Evolutionary conservation across 1,140 invertebrate genomes (phyloP).

Genomic region (Philaenus spumarius): DNA sequence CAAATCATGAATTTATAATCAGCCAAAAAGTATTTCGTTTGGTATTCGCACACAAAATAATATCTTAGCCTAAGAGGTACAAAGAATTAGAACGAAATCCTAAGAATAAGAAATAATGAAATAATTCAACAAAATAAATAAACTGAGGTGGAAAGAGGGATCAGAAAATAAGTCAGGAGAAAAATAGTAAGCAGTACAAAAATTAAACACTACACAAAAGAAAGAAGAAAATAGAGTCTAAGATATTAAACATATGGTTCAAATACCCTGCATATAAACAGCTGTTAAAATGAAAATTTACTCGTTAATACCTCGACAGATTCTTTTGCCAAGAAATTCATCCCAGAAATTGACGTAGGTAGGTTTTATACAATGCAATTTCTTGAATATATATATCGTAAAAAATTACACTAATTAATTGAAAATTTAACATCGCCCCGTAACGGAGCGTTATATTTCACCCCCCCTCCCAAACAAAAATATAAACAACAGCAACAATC

Average conservation of each 20-base stretch:
- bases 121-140: background rate
- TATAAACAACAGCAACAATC: too few relatives aligned
- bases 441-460: too few relatives aligned
- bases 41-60: constrained; percentile 4
- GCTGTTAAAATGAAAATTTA: too few relatives aligned
- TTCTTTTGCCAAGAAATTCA: too few relatives aligned
- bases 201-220: background rate
- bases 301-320: too few relatives aligned
- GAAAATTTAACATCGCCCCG: too few relatives aligned
- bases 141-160: constrained; percentile 13
- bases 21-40: background rate
- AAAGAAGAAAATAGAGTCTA: too few relatives aligned
- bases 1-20: background rate
- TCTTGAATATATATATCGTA: too few relatives aligned
- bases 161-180: constrained; percentile 1
- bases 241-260: too few relatives aligned
- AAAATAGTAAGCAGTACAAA: background rate
- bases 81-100: constrained; percentile 2
- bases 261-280: too few relatives aligned
- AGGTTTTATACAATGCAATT: constrained; percentile 3
- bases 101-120: background rate
- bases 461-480: too few relatives aligned
- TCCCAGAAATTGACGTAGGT: constrained; percentile 12
- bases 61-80: background rate
- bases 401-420: too few relatives aligned